Conservation (phyloP, 2,888 invertebrate species). For the Dasysyrphus tricinctus region DNA sequence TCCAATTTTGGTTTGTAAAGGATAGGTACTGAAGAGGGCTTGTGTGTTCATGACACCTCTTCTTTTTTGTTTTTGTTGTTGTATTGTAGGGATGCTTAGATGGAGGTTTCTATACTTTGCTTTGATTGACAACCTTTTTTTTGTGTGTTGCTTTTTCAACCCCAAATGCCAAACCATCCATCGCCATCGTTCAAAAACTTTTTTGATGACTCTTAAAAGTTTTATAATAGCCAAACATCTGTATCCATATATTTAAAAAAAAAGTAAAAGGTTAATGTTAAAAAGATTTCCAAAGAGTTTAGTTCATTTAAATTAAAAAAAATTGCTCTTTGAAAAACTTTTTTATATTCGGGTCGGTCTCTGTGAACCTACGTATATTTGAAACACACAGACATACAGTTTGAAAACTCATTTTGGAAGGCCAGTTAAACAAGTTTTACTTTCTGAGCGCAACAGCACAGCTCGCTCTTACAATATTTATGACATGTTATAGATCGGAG, state of each 20-base stretch:
- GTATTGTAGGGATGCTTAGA: constrained; percentile 17
- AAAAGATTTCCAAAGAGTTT: constrained; percentile 48
- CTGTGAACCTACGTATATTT: background rate
- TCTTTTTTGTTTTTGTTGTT: background rate
- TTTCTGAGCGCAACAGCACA: constrained; percentile 26
- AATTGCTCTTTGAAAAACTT: constrained; percentile 37
- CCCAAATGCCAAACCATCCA: constrained; percentile 6
- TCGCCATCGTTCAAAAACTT: constrained; percentile 39
- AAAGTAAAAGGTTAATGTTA: constrained; percentile 31
- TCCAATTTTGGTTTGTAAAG: constrained; percentile 34
- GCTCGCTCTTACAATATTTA: constrained; percentile 3
- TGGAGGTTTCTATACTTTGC: constrained; percentile 41
- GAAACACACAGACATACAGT: background rate
- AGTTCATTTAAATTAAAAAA: constrained; percentile 57
- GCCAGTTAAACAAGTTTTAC: constrained; percentile 35
- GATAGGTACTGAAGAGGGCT: constrained; percentile 14
- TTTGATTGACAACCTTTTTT: constrained; percentile 58
- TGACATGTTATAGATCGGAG: constrained; percentile 22
- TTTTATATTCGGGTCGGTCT: constrained; percentile 19
- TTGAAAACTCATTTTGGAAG: constrained; percentile 21
- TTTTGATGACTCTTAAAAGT: constrained; percentile 36
- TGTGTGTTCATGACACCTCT: constrained; percentile 69
- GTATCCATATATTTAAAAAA: constrained; percentile 6
- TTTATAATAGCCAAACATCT: constrained; percentile 40
- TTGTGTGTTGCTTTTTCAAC: background rate